Conservation (phyloP, 2,888 invertebrate species). For the Bimastos eiseni region DNA sequence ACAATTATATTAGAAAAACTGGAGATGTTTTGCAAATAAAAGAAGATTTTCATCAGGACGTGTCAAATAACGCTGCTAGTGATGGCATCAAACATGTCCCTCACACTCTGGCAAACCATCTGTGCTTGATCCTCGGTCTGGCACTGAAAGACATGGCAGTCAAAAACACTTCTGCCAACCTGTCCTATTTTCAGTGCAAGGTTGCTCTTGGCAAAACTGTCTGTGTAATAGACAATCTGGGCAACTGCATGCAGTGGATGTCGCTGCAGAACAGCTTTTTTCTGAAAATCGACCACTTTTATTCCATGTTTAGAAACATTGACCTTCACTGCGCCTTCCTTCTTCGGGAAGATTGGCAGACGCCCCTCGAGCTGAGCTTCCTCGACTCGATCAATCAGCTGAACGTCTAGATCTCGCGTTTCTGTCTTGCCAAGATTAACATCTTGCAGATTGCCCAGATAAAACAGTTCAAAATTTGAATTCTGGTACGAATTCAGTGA, state of each 20-base stretch:
- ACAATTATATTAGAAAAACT: background rate
- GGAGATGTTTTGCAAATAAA: background rate
- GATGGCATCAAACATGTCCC: constrained; percentile 39
- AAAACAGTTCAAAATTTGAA: constrained; percentile 48
- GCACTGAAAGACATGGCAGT: constrained; percentile 59
- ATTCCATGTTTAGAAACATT: constrained; percentile 57
- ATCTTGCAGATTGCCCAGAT: constrained; percentile 54
- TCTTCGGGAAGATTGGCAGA: constrained; percentile 51
- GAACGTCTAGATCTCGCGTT: constrained; percentile 56
- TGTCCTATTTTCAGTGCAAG: constrained; percentile 58
- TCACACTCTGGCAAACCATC: constrained; percentile 39
- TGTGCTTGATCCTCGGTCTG: constrained; percentile 46
- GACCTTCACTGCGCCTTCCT: constrained; percentile 53
- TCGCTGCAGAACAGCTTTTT: constrained; percentile 56
- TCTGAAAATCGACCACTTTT: constrained; percentile 52
- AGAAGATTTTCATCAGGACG: background rate
- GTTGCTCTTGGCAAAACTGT: constrained; percentile 56
- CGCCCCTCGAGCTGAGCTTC: constrained; percentile 59
- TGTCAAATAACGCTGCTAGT: constrained; percentile 27
- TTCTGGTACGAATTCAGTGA: constrained; percentile 9
- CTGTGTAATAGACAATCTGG: constrained; percentile 57
- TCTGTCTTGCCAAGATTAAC: constrained; percentile 52
- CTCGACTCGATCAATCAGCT: constrained; percentile 59
- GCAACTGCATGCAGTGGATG: constrained; percentile 59
- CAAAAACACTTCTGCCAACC: constrained; percentile 50